These are phyloP conservation scores for Pseudococcus longispinus DNA, from an alignment of 2,888 invertebrate species.

Conservation along the genomic window DNA sequence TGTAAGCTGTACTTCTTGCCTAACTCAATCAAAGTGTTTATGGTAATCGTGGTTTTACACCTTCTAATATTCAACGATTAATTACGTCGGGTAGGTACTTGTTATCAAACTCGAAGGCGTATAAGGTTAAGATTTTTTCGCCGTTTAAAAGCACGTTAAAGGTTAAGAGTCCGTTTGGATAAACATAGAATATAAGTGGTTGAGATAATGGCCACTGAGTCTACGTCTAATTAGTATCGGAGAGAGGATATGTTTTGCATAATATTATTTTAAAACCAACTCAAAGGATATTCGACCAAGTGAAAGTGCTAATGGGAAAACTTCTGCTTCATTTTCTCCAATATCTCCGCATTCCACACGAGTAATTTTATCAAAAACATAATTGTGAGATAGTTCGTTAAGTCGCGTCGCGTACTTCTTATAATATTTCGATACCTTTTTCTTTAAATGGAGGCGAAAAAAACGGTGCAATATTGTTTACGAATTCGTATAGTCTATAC, in stretches of 20 bases:
- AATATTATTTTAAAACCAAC: slow-evolving; percentile 22
- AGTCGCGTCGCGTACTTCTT: background rate
- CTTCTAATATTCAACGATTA: background rate
- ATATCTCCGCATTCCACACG: slow-evolving; percentile 46
- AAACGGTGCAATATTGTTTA: no score
- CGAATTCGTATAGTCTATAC: no score
- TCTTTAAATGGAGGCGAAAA: no score
- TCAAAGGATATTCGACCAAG: slow-evolving; percentile 23
- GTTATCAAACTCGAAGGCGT: background rate
- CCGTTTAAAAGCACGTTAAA: background rate
- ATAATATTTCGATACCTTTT: background rate
- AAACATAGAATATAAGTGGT: background rate
- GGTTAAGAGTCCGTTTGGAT: background rate
- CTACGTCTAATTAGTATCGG: slow-evolving; percentile 28
- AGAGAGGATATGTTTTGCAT: background rate
- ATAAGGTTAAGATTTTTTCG: no score
- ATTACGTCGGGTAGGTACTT: background rate
- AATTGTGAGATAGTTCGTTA: background rate
- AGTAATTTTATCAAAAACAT: slow-evolving; percentile 38
- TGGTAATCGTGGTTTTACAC: no score
- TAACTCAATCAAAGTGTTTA: no score
- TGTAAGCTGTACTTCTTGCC: no score
- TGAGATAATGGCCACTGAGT: slow-evolving; percentile 38
- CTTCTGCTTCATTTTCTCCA: slow-evolving; percentile 53
- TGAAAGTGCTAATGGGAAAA: slow-evolving; percentile 52